phyloP scores from a whole-genome alignment of 2,888 invertebrate genomes.

The Melanophora roralis region DNA sequence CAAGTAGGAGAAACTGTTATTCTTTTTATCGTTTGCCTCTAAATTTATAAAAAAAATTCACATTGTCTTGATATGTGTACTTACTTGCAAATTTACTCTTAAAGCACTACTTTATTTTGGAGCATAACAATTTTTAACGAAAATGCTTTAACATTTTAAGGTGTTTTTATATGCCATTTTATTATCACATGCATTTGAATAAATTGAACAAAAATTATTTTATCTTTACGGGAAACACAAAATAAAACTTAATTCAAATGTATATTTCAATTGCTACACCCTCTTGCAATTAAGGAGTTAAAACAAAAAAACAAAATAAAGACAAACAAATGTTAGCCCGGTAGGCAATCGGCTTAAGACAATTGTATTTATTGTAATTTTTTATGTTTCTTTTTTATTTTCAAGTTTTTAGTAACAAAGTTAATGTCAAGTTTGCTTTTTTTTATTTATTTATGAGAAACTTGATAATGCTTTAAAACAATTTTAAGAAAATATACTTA shows the following conservation, averaged over 20 bases:
- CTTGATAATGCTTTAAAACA: background rate
- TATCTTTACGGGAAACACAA: conserved; percentile 30
- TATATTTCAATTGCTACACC: conserved; percentile 53
- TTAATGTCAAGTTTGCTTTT: conserved; percentile 52
- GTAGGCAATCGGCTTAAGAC: conserved; percentile 59
- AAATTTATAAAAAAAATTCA: background rate
- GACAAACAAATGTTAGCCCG: conserved; percentile 54
- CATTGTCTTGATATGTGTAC: background rate
- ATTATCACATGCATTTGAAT: conserved; percentile 22
- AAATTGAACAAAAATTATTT: conserved; percentile 5
- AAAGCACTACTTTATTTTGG: conserved; percentile 42
- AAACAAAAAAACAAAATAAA: background rate
- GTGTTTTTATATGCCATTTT: background rate
- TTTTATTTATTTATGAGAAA: background rate
- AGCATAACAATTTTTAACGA: conserved; percentile 4
- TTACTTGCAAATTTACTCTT: too few species aligned
- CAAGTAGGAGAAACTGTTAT: conserved; percentile 38
- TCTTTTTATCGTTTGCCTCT: background rate
- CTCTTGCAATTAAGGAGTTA: conserved; percentile 18
- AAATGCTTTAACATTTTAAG: background rate
- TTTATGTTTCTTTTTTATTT: too few species aligned
- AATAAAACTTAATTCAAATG: conserved; percentile 22
- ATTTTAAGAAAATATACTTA: background rate
- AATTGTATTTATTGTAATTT: conserved; percentile 47
- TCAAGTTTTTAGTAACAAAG: conserved; percentile 30